A percentile compares a stretch with the other conserved stretches of the same genome.
phyloP scores from a whole-genome alignment of 2,888 invertebrate genomes.

The Drosophila hamatofila region DNA sequence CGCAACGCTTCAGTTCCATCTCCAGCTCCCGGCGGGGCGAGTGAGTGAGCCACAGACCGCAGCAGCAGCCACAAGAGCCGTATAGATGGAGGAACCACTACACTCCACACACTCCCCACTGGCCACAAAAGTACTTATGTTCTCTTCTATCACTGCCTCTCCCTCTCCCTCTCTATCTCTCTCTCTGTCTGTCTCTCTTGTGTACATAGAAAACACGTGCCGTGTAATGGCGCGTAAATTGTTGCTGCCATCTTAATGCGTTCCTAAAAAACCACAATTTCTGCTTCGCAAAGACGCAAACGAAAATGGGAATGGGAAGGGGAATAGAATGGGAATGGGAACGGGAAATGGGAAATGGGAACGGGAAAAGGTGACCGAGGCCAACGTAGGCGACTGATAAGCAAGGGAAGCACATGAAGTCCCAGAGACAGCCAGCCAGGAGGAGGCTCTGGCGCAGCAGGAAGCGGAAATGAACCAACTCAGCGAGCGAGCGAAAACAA shows the following conservation, averaged over 20 bases:
- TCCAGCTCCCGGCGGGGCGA: neutral
- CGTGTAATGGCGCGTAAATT: constrained; percentile 78
- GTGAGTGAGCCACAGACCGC: constrained; percentile 11
- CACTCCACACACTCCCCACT: constrained; percentile 34
- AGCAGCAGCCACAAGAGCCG: constrained; percentile 22
- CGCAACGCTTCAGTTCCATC: constrained; percentile 34
- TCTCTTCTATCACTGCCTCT: neutral
- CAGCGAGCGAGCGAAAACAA: constrained; percentile 46
- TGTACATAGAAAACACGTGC: constrained; percentile 36
- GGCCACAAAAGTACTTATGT: constrained; percentile 36
- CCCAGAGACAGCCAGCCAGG: neutral
- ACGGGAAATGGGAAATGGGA: neutral
- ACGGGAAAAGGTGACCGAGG: constrained; percentile 6
- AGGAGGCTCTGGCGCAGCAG: constrained; percentile 32
- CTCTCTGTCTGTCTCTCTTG: neutral
- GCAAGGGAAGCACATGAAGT: constrained; percentile 26
- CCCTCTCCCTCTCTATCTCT: neutral
- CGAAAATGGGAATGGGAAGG: neutral
- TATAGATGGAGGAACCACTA: neutral
- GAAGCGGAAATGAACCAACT: constrained; percentile 73
- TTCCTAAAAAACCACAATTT: constrained; percentile 72
- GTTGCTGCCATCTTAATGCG: constrained; percentile 79
- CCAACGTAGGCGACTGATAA: constrained; percentile 46
- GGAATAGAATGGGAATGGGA: neutral
- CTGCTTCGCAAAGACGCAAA: constrained; percentile 38